A percentile compares a stretch with the other conserved stretches of the same genome.
Conservation (phyloP, 2,113 vertebrate species). For the Australoheros scitulus region DNA sequence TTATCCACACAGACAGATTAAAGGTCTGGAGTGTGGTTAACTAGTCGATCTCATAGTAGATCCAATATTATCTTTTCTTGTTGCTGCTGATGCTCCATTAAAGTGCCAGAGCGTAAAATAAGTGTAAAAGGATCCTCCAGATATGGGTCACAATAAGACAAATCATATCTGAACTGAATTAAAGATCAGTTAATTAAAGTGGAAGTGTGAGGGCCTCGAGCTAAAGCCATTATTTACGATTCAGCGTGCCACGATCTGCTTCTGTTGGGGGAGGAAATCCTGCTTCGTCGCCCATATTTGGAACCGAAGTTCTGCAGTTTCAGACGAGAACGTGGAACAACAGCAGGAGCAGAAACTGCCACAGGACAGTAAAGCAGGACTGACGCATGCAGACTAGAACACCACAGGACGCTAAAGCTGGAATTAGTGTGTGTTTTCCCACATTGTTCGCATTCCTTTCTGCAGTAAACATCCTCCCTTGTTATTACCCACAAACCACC, state of each 20-base stretch:
- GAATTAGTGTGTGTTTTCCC: background rate
- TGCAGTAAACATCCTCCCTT: constrained; percentile 52
- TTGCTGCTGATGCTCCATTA: background rate
- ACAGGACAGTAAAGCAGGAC: background rate
- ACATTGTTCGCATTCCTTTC: constrained; percentile 63
- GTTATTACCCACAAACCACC: constrained; percentile 73
- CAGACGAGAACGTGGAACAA: background rate
- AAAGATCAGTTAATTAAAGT: constrained; percentile 3
- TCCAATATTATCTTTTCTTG: background rate
- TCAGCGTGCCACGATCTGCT: background rate
- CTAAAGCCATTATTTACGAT: background rate
- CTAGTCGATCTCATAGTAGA: background rate
- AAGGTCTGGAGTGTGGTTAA: background rate
- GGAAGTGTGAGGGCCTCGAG: background rate
- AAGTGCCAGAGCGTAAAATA: background rate
- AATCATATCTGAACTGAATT: background rate
- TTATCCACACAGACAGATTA: background rate
- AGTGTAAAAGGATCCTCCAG: background rate
- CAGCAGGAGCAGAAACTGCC: background rate
- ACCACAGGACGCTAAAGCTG: constrained; percentile 1
- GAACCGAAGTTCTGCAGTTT: background rate
- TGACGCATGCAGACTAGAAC: background rate
- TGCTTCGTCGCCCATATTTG: background rate
- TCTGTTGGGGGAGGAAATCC: background rate
- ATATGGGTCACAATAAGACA: constrained; percentile 8